A percentile compares a stretch with the other conserved stretches of the same genome.
Conservation (phyloP, 2,888 invertebrate genomes). For the Drosophila mercatorum region DNA sequence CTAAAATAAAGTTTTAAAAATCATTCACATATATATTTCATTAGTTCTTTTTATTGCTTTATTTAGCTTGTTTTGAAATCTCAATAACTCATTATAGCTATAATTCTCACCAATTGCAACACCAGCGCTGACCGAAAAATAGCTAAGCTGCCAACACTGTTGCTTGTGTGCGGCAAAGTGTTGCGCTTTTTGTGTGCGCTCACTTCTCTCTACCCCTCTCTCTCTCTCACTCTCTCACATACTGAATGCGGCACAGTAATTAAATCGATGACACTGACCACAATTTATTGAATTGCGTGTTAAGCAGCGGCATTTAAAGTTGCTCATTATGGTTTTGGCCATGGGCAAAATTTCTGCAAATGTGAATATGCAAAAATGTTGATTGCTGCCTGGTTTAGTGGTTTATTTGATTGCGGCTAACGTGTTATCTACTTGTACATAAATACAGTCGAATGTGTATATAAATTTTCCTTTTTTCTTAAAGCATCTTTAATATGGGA, state of each 20-base stretch:
- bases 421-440: background rate
- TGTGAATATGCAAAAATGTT: conserved; percentile 18
- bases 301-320: conserved; percentile 46
- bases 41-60: no score
- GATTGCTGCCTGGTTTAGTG: conserved; percentile 23
- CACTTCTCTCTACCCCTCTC: no score
- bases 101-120: no score
- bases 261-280: conserved; percentile 60
- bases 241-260: conserved; percentile 28
- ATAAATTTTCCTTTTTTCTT: background rate
- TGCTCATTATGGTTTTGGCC: conserved; percentile 35
- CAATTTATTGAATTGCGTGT: conserved; percentile 69
- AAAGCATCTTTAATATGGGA: background rate
- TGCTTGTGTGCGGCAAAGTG: background rate
- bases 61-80: no score
- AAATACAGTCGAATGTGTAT: background rate
- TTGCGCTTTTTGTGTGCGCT: conserved; percentile 2
- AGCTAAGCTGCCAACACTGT: no score
- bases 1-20: no score
- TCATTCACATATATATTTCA: no score
- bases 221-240: no score
- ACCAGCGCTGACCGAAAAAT: no score
- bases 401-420: conserved; percentile 19
- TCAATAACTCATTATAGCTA: no score
- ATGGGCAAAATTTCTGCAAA: conserved; percentile 3